These are phyloP conservation scores for Acrobasis consociella DNA, from an alignment of 2,888 invertebrate species.

Conservation along the genomic window DNA sequence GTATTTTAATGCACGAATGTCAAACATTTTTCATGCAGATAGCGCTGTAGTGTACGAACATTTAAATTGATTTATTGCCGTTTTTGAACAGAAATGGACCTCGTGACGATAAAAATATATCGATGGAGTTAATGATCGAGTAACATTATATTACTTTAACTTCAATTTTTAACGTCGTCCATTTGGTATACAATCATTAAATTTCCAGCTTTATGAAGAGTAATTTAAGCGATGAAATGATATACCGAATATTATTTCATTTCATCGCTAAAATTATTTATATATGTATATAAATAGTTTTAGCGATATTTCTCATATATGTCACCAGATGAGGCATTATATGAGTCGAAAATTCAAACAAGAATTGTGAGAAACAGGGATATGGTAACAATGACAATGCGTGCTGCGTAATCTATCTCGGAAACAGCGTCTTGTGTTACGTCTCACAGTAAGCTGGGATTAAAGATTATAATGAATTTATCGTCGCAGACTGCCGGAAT, in stretches of 20 bases:
- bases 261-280: no score
- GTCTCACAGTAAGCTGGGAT: constrained; percentile 6
- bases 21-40: constrained; percentile 4
- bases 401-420: not conserved
- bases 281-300: no score
- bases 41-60: not conserved
- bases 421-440: constrained; percentile 7
- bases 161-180: not conserved
- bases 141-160: not conserved
- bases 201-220: no score
- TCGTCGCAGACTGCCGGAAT: not conserved
- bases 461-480: constrained; percentile 6
- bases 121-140: not conserved
- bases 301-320: no score
- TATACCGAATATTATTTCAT: not conserved
- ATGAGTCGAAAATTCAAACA: not conserved
- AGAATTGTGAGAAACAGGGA: not conserved
- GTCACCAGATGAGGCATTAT: not conserved
- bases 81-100: not conserved
- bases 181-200: not conserved
- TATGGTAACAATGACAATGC: constrained; percentile 2
- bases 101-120: constrained; percentile 1
- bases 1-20: constrained; percentile 8
- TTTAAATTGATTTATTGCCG: constrained; percentile 1
- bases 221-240: not conserved